Evolutionary conservation across 2,888 invertebrate species (phyloP).

Genomic region (Andrena bicolor): DNA sequence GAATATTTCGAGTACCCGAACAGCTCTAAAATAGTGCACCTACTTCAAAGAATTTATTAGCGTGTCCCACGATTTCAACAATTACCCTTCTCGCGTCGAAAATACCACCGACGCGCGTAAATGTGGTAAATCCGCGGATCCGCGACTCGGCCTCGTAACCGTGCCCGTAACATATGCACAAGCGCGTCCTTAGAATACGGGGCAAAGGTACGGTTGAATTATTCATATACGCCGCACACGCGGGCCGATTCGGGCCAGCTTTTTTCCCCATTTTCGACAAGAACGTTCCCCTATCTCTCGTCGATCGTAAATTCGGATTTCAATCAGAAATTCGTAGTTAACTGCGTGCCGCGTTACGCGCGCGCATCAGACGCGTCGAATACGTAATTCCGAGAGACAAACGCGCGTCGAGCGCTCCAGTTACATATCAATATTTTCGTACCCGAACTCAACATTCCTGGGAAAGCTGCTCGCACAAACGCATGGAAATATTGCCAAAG

Average conservation of each 20-base stretch:
- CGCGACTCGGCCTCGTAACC: constrained; percentile 22
- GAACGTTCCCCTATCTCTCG: neutral
- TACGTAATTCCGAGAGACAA: constrained; percentile 20
- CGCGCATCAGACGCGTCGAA: constrained; percentile 22
- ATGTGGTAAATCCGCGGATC: constrained; percentile 38
- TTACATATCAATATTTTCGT: constrained; percentile 5
- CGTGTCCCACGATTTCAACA: neutral
- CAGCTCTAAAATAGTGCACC: too few species aligned
- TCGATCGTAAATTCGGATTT: constrained; percentile 46
- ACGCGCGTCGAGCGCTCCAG: neutral
- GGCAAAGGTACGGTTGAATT: constrained; percentile 63
- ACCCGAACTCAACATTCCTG: neutral
- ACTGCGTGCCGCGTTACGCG: constrained; percentile 4
- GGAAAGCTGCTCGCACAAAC: neutral
- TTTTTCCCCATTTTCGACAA: constrained; percentile 27
- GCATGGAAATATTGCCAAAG: neutral
- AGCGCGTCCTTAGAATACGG: constrained; percentile 63
- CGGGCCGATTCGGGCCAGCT: constrained; percentile 35
- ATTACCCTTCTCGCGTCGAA: neutral
- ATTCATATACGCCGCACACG: constrained; percentile 62
- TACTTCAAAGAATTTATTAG: too few species aligned
- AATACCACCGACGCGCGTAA: neutral
- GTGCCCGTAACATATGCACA: constrained; percentile 55
- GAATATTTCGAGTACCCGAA: too few species aligned
- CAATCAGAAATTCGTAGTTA: constrained; percentile 48